Conservation (phyloP, 2,797 vertebrate species). For the Nasua narica region DNA sequence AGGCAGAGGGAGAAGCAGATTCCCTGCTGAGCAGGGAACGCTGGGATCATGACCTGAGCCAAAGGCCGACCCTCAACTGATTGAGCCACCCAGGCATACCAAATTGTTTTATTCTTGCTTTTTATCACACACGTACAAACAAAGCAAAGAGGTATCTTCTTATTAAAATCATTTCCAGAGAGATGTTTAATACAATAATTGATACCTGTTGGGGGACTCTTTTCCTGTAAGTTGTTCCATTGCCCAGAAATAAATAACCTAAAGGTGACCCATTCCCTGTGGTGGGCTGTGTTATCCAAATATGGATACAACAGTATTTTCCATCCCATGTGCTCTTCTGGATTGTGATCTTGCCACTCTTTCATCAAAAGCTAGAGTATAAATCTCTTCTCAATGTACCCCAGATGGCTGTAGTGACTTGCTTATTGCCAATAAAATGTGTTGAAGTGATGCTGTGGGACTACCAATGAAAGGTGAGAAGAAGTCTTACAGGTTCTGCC, state of each 20-base stretch:
- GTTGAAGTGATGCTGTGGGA: not conserved
- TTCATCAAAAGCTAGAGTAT: not conserved
- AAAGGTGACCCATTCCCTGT: not conserved
- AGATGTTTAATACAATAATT: constrained; percentile 10
- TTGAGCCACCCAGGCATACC: not conserved
- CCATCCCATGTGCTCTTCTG: not conserved
- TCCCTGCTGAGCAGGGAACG: not conserved
- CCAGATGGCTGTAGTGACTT: not conserved
- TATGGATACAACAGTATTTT: not conserved
- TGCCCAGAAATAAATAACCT: not conserved
- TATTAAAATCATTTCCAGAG: constrained; percentile 34
- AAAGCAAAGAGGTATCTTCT: not conserved
- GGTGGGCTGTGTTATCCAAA: not conserved
- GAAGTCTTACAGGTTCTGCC: not conserved
- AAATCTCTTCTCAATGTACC: not conserved
- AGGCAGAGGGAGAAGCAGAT: not conserved
- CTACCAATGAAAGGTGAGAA: not conserved
- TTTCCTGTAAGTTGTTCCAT: constrained; percentile 41
- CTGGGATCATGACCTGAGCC: not conserved
- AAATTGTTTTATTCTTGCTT: not conserved
- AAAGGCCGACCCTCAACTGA: not conserved
- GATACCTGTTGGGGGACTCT: not conserved
- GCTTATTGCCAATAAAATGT: not conserved
- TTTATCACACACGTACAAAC: not conserved
- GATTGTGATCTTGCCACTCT: not conserved